Conservation (phyloP, 2,888 invertebrate species). For the Eubasilissa splendida region DNA sequence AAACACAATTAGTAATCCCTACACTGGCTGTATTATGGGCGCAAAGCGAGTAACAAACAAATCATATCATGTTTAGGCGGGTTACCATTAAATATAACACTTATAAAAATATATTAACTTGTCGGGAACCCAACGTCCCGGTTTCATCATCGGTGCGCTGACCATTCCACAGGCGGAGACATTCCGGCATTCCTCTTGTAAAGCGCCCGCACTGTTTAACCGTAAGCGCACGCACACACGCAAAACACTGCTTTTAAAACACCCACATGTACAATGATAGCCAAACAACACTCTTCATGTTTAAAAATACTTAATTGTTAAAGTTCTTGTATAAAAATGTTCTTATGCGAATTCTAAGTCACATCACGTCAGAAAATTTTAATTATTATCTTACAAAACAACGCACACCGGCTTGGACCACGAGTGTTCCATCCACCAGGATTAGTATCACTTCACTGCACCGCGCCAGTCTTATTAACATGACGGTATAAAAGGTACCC, state of each 20-base stretch:
- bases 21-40: conserved; percentile 36
- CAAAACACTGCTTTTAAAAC: conserved; percentile 16
- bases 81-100: conserved; percentile 53
- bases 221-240: conserved; percentile 45
- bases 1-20: conserved; percentile 23
- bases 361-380: conserved; percentile 37
- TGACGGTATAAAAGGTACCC: conserved; percentile 28
- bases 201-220: conserved; percentile 35
- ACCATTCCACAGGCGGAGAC: conserved; percentile 22
- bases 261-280: conserved; percentile 14
- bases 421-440: conserved; percentile 4
- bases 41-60: conserved; percentile 25
- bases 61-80: conserved; percentile 28
- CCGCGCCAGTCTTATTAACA: conserved; percentile 8
- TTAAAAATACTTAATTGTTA: conserved; percentile 49
- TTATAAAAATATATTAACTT: conserved; percentile 54
- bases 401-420: conserved; percentile 24
- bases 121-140: neutral
- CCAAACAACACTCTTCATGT: conserved; percentile 41
- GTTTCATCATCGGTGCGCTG: neutral
- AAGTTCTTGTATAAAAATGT: conserved; percentile 53
- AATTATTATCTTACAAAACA: conserved; percentile 35
- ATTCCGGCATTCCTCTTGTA: conserved; percentile 18
- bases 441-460: conserved; percentile 34
- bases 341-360: conserved; percentile 46